Evolutionary conservation across 2,888 invertebrate species (phyloP).

Genomic region (Melanostoma mellinum): DNA sequence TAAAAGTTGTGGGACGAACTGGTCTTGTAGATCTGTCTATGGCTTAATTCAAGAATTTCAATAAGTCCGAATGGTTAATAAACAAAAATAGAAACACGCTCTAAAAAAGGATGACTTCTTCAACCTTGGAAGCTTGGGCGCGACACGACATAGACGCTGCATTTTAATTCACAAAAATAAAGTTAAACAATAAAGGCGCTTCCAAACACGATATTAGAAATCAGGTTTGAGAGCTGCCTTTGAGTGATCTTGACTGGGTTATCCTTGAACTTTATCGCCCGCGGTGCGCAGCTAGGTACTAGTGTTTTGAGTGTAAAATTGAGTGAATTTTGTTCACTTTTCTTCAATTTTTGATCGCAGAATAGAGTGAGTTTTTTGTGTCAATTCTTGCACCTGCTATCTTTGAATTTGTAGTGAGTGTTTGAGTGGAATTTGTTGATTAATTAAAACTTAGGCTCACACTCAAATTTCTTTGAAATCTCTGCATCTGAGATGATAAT

Average conservation of each 20-base stretch:
- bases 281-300: background rate
- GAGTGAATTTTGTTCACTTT: constrained; percentile 17
- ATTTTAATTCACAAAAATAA: background rate
- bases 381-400: too few species aligned
- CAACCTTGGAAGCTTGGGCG: constrained; percentile 12
- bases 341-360: too few species aligned
- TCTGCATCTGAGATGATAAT: constrained; percentile 13
- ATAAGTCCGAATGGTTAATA: background rate
- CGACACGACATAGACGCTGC: constrained; percentile 8
- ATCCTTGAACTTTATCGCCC: constrained; percentile 64
- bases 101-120: constrained; percentile 17
- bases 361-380: too few species aligned
- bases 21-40: constrained; percentile 27
- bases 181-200: constrained; percentile 1
- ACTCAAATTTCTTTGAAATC: constrained; percentile 29
- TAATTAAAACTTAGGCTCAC: background rate
- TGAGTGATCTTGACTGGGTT: constrained; percentile 34
- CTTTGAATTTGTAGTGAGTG: too few species aligned
- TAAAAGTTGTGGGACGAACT: constrained; percentile 58
- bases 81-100: background rate
- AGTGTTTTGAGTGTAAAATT: constrained; percentile 45
- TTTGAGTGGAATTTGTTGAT: background rate
- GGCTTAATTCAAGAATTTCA: background rate
- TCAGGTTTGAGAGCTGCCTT: constrained; percentile 47
- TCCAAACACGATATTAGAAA: constrained; percentile 32